Percentiles rank a stretch among this genome's conserved stretches.
Conservation (phyloP, 2,888 invertebrate genomes). For the Hydriomena furcata region DNA sequence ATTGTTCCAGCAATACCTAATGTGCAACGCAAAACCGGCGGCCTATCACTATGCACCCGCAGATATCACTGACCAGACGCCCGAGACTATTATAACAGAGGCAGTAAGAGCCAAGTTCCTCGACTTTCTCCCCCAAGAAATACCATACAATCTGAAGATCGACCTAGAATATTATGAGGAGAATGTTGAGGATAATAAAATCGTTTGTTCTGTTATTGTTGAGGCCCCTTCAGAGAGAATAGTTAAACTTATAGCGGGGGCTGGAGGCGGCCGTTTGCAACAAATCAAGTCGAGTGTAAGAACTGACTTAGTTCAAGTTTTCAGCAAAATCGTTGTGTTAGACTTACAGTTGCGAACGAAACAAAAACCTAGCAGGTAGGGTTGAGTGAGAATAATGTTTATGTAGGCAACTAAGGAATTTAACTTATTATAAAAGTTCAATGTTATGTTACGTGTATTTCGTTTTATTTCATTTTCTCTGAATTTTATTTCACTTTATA, state of each 20-base stretch:
- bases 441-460: too few species aligned
- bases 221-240: constrained; percentile 85
- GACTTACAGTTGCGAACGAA: constrained; percentile 56
- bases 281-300: constrained; percentile 87
- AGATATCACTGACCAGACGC: constrained; percentile 89
- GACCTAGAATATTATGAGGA: constrained; percentile 87
- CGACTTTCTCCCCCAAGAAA: constrained; percentile 92
- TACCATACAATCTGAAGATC: constrained; percentile 90
- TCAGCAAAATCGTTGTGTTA: constrained; percentile 83
- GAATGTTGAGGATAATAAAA: constrained; percentile 73
- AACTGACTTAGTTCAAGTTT: constrained; percentile 85
- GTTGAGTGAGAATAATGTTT: constrained; percentile 7
- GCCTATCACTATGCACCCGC: constrained; percentile 87
- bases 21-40: constrained; percentile 85
- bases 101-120: constrained; percentile 93
- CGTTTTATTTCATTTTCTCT: too few species aligned
- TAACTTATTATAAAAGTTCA: constrained; percentile 5
- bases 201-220: constrained; percentile 83
- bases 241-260: constrained; percentile 86
- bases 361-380: constrained; percentile 20
- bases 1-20: constrained; percentile 88
- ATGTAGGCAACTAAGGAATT: constrained; percentile 1
- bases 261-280: constrained; percentile 86
- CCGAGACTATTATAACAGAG: constrained; percentile 87
- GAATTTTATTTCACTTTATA: too few species aligned